phyloP scores from a whole-genome alignment of 2,888 invertebrate species.

The Trichopria drosophilae region DNA sequence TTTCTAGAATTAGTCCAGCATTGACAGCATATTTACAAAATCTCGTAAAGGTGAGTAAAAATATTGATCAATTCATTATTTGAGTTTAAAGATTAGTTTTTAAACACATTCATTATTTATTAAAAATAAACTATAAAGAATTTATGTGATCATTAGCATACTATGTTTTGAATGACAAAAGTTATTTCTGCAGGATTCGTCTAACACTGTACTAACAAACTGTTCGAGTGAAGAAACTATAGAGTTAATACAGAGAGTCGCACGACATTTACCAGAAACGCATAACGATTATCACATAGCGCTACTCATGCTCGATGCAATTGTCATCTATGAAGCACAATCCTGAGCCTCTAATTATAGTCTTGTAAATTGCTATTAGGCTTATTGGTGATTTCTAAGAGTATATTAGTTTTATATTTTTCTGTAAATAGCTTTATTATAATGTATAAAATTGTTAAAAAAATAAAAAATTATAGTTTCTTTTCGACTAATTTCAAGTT shows the following conservation, averaged over 20 bases:
- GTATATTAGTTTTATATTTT: too few species aligned
- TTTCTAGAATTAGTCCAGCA: constrained; percentile 77
- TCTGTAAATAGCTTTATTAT: too few species aligned
- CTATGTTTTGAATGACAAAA: too few species aligned
- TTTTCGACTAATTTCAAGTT: too few species aligned
- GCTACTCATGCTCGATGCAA: constrained; percentile 53
- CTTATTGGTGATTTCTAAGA: too few species aligned
- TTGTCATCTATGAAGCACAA: constrained; percentile 48
- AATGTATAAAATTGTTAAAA: too few species aligned
- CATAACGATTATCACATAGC: constrained; percentile 50
- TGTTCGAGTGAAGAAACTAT: constrained; percentile 51
- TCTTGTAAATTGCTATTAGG: too few species aligned
- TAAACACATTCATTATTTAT: background rate
- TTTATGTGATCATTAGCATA: background rate
- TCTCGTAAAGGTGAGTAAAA: constrained; percentile 55
- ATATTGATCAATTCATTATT: constrained; percentile 12
- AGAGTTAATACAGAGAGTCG: constrained; percentile 48
- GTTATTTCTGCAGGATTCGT: constrained; percentile 40
- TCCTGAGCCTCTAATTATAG: too few species aligned
- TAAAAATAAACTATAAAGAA: background rate
- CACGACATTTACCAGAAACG: constrained; percentile 46
- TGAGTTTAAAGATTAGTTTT: background rate
- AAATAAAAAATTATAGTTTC: too few species aligned
- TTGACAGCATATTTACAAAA: constrained; percentile 75
- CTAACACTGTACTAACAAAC: constrained; percentile 46